Evolutionary conservation across 2,113 vertebrate genomes (phyloP).

Genomic region (Pteronura brasiliensis): DNA sequence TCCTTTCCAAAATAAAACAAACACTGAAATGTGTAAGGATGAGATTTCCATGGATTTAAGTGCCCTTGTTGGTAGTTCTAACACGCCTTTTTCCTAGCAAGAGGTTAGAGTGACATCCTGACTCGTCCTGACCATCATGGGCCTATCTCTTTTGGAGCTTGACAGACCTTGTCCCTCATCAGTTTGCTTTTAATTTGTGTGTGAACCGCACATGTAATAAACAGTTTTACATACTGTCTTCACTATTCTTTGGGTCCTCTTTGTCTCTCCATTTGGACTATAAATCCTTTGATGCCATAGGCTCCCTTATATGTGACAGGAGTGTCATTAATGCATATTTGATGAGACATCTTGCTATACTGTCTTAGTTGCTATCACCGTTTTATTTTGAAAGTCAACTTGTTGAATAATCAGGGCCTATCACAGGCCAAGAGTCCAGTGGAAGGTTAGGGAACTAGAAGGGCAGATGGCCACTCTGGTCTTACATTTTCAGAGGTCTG

Average conservation of each 20-base stretch:
- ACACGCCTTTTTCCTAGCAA: not conserved
- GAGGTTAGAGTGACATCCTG: not conserved
- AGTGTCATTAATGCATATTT: not conserved
- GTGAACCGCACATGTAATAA: not conserved
- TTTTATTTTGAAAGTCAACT: not conserved
- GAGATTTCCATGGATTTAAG: not conserved
- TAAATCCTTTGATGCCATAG: not conserved
- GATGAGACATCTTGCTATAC: not conserved
- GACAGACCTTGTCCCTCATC: not conserved
- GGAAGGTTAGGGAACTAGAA: not conserved
- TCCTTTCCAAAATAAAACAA: not conserved
- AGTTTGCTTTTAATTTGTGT: slow-evolving; percentile 10
- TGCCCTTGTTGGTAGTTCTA: not conserved
- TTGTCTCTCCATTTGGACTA: not conserved
- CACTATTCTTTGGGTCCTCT: not conserved
- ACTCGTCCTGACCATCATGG: not conserved
- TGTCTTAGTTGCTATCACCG: not conserved
- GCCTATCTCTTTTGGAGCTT: not conserved
- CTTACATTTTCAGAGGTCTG: not conserved
- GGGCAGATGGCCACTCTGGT: not conserved
- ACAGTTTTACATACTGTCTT: not conserved
- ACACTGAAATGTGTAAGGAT: not conserved
- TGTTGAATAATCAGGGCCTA: not conserved
- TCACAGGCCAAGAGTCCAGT: not conserved
- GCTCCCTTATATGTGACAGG: not conserved